Conservation (phyloP, 1,140 invertebrate genomes). For the Lasioglossum baleicum region DNA sequence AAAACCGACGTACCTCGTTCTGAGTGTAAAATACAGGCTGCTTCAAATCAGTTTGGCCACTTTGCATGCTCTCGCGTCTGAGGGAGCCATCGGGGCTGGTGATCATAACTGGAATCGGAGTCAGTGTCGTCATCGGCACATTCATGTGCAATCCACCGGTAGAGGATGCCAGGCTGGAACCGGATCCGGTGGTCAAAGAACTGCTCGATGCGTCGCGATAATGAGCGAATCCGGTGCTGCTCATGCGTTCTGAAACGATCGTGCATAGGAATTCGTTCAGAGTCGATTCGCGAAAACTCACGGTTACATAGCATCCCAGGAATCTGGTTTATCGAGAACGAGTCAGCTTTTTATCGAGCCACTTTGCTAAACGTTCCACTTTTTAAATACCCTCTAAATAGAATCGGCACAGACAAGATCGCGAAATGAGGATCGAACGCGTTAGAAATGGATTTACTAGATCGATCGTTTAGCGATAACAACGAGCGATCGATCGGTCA, state of each 20-base stretch:
- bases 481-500: too few species aligned
- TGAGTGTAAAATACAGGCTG: conserved; percentile 69
- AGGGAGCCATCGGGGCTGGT: conserved; percentile 69
- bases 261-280: not conserved
- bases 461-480: too few species aligned
- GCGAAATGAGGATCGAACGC: too few species aligned
- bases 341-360: too few species aligned
- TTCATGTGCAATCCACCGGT: conserved; percentile 71
- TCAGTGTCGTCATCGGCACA: conserved; percentile 29
- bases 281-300: too few species aligned
- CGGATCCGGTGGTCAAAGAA: conserved; percentile 70
- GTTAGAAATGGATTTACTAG: too few species aligned
- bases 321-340: too few species aligned
- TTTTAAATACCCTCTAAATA: too few species aligned
- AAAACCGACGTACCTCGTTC: conserved; percentile 54
- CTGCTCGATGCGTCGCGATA: conserved; percentile 71
- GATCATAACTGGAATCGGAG: conserved; percentile 73
- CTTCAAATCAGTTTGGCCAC: conserved; percentile 41
- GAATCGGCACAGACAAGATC: too few species aligned
- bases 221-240: conserved; percentile 63
- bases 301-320: too few species aligned
- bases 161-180: conserved; percentile 70
- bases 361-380: too few species aligned
- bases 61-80: conserved; percentile 64
- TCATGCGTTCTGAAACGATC: conserved; percentile 64